These are phyloP conservation scores for Agapostemon virescens DNA, from an alignment of 2,888 invertebrate species.

Conservation along the genomic window DNA sequence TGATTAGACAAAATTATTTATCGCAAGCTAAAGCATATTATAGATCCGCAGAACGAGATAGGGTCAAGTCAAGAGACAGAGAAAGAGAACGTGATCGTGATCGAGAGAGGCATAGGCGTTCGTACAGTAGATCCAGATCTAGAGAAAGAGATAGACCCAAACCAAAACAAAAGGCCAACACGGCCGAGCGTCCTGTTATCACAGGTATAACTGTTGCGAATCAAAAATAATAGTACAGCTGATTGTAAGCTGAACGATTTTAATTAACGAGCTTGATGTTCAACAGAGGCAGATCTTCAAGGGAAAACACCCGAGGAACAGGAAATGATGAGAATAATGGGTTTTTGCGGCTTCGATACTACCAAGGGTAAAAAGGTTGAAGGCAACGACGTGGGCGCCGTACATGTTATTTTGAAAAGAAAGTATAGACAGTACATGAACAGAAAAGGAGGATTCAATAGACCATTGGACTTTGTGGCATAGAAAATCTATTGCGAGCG, in stretches of 20 bases:
- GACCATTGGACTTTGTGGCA: slow-evolving; percentile 98
- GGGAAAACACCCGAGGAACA: slow-evolving; percentile 95
- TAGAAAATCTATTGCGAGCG: slow-evolving; percentile 77
- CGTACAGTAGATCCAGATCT: slow-evolving; percentile 80
- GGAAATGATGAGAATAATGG: slow-evolving; percentile 98
- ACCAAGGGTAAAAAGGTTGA: slow-evolving; percentile 98
- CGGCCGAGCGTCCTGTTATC: slow-evolving; percentile 78
- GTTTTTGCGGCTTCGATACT: slow-evolving; percentile 96
- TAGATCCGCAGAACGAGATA: slow-evolving; percentile 75
- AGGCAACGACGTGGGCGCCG: slow-evolving; percentile 96
- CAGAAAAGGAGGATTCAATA: slow-evolving; percentile 98
- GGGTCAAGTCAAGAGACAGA: slow-evolving; percentile 79
- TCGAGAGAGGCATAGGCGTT: slow-evolving; percentile 81
- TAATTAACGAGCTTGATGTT: background rate
- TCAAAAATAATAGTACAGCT: background rate
- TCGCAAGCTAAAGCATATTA: background rate
- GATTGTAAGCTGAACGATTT: background rate
- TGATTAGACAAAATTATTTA: background rate
- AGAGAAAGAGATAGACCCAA: slow-evolving; percentile 80
- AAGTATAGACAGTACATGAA: slow-evolving; percentile 99
- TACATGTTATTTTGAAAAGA: slow-evolving; percentile 96
- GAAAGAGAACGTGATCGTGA: slow-evolving; percentile 80
- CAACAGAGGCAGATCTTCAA: slow-evolving; percentile 91
- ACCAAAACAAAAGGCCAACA: slow-evolving; percentile 76
- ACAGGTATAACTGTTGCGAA: slow-evolving; percentile 69